These are phyloP conservation scores for Caradrina clavipalpis DNA, from an alignment of 2,888 invertebrate species.

Conservation along the genomic window DNA sequence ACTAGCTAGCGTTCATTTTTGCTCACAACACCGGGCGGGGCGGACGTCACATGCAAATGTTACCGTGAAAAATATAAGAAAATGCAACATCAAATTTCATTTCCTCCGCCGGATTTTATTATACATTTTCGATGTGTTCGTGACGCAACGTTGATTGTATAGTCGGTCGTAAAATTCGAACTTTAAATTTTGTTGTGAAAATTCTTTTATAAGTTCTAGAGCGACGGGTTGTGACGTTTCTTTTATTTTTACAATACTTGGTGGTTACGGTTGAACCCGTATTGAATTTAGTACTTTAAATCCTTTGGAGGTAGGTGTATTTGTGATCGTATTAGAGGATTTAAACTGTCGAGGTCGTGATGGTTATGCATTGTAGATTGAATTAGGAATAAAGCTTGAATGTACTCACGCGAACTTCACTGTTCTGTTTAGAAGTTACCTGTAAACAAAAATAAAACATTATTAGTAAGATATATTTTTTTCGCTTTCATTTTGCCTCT, in stretches of 20 bases:
- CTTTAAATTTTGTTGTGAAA: conserved; percentile 65
- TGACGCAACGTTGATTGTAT: conserved; percentile 81
- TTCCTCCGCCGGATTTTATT: conserved; percentile 80
- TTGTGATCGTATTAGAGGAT: conserved; percentile 9
- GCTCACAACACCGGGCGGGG: conserved; percentile 64
- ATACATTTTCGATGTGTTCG: conserved; percentile 77
- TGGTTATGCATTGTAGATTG: background rate
- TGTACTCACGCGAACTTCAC: conserved; percentile 27
- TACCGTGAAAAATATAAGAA: conserved; percentile 75
- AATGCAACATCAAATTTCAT: conserved; percentile 79
- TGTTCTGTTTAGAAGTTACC: conserved; percentile 38
- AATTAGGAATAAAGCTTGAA: background rate
- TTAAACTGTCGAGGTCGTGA: background rate
- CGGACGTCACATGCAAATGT: conserved; percentile 81
- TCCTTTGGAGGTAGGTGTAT: conserved; percentile 5
- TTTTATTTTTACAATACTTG: conserved; percentile 35
- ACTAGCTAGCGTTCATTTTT: conserved; percentile 67
- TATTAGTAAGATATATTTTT: conserved; percentile 14
- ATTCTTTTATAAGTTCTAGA: conserved; percentile 58
- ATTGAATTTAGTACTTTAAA: conserved; percentile 45
- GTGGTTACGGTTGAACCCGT: conserved; percentile 42
- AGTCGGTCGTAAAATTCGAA: conserved; percentile 74
- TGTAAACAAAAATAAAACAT: conserved; percentile 40
- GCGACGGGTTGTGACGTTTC: conserved; percentile 45
- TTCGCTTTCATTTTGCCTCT: too few species aligned